Evolutionary conservation across 2,888 invertebrate genomes (phyloP), one percentile per base, ranked within the genome.

Genomic region (Liposcelis brunnea): DNA sequence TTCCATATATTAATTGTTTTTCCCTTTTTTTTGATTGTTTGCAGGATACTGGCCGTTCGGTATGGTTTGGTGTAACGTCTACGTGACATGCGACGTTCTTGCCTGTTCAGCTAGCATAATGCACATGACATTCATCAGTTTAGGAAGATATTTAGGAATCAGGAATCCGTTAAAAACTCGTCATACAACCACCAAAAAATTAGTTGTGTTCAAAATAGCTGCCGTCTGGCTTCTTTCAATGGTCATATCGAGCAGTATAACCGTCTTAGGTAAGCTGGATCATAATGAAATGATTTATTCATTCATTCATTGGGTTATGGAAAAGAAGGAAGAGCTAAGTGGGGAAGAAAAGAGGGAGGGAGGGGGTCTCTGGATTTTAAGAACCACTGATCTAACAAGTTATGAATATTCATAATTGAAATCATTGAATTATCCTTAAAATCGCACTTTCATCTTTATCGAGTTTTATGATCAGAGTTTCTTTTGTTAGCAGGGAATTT

Each of bases 31-130:
- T 52, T n/a, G n/a, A n/a, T n/a, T n/a, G n/a, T 52, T 66, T 66
- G 8, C 70, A 93, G 91, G 91, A 50, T 83, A 84, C 62, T 93
- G 91, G 91, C 87, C 89, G 43, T 76, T 91, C 62, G 76, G 91
- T 44, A 77, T 87, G 55, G 77, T 81, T 51, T 94, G 91, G 91
- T 89, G 91, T 64, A 89, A 87, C 58, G 79, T 91, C 44, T 87
- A 91, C 66, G 87, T 90, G 50, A 89, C 91, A n/a, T 87, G 89
- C 58, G 94, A 94, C 63, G 93, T 94, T 42, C 68, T 94, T 47
- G 90, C 91, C 46, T 95, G 94, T 61, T 93, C 93, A 0, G 84
- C 91, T 5, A 89, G 89, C 61, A 94, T 94, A 60, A 79, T 93
- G 71, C 94, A 94, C 68, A 83, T 94, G 75, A 91, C 93, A 56